Base-by-base conservation (phyloP, 2,797 vertebrate species). In the Falco naumanni region DNA sequence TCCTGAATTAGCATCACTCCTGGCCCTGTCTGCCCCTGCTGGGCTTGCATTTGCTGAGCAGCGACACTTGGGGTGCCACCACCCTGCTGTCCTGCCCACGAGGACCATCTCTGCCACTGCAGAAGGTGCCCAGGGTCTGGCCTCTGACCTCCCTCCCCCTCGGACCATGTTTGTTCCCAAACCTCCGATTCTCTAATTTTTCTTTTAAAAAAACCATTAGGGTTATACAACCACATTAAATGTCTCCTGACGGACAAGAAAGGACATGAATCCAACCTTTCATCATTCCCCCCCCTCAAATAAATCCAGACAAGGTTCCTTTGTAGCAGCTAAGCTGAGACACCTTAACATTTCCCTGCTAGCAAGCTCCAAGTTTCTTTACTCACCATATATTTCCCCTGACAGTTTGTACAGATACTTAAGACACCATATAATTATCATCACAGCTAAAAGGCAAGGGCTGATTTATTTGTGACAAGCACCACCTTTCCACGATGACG, bases 361-460 rank as follows among this genome's bases (percentile, higher is more conserved):
- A 89, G 95, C 90, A 28, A 92, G 92, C 93, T 96, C 87, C 82
- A 91, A 91, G 84, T 95, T 93, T 93, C 84, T 96, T 95, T 96
- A 89, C 97, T 95, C 93, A 96, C 97, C 97, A 97, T 98, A 97
- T 98, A 98, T 98, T 98, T 98, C 97, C 96, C 96, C 95, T 98
- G 98, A 98, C 98, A 98, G 97, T 97, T 98, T 96, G 97, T 93
- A 97, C 95, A 98, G 97, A 97, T 98, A 98, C 97, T 98, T 98
- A 98, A 97, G 97, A 97, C 97, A 97, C 97, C 93, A 77, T 98
- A 97, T 98, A 98, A 98, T 98, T 98, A 98, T 96, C 94, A 79
- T 77, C 97, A 69, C 96, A 96, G 98, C 97, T 98, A 97, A 98
- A 98, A 98, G 96, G 97, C 97, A 97, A 96, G 96, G 83, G 89